These are phyloP conservation scores for Caenorhabditis zanzibari DNA, from an alignment of 2,888 invertebrate genomes.

Conservation along the genomic window DNA sequence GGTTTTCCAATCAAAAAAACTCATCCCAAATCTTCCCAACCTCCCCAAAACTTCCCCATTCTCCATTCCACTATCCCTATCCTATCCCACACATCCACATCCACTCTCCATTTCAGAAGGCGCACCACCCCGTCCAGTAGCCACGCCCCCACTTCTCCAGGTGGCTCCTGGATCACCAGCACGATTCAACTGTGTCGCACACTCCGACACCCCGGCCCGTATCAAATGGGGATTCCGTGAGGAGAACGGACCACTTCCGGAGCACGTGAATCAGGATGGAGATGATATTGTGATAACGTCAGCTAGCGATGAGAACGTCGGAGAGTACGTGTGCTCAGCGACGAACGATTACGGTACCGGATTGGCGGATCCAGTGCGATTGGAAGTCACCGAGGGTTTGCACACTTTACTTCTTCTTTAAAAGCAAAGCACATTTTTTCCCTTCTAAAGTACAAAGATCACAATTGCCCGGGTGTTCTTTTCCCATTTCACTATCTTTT, in stretches of 20 bases:
- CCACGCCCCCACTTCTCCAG: slow-evolving; percentile 78
- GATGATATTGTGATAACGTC: slow-evolving; percentile 78
- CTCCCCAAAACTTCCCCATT: too few relatives aligned
- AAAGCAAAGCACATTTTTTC: neutral
- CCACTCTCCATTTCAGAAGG: slow-evolving; percentile 70
- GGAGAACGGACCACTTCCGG: slow-evolving; percentile 75
- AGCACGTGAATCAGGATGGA: slow-evolving; percentile 76
- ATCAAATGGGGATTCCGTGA: slow-evolving; percentile 77
- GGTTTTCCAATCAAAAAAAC: too few relatives aligned
- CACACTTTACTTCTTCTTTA: neutral
- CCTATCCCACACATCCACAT: slow-evolving; percentile 17
- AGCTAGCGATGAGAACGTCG: slow-evolving; percentile 75
- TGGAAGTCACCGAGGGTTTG: slow-evolving; percentile 80
- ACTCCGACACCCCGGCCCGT: slow-evolving; percentile 78
- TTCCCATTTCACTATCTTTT: slow-evolving; percentile 22
- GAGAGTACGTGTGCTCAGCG: slow-evolving; percentile 81
- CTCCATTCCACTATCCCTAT: slow-evolving; percentile 22
- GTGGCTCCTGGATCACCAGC: slow-evolving; percentile 79
- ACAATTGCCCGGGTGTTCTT: too few relatives aligned
- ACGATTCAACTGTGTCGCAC: slow-evolving; percentile 80
- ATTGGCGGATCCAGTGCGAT: slow-evolving; percentile 77
- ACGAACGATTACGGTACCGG: slow-evolving; percentile 80
- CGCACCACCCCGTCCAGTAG: slow-evolving; percentile 80
- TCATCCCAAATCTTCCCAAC: too few relatives aligned
- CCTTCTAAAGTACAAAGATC: too few relatives aligned